Percentiles rank a stretch among this genome's conserved stretches.
Evolutionary conservation across 2,797 vertebrate genomes (phyloP).

Genomic region (Denticeps clupeoides): DNA sequence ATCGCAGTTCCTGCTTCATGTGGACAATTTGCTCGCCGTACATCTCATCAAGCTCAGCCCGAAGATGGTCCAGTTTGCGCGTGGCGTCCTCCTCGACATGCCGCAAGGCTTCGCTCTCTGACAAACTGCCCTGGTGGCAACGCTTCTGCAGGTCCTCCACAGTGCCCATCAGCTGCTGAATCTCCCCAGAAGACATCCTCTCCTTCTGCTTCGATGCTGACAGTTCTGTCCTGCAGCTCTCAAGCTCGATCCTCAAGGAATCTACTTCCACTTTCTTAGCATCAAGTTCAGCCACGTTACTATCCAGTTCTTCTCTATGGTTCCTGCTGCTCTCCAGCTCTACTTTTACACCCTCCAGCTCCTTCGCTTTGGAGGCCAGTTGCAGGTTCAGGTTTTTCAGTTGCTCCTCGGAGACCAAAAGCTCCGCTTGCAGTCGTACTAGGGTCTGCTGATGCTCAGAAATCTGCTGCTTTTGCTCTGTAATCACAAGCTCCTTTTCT

Average conservation of each 20-base stretch:
- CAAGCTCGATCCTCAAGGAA: constrained; percentile 35
- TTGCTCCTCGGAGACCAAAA: constrained; percentile 54
- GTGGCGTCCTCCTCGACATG: constrained; percentile 67
- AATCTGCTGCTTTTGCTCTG: constrained; percentile 63
- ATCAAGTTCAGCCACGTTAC: constrained; percentile 29
- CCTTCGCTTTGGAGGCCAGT: constrained; percentile 58
- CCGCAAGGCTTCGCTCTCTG: constrained; percentile 65
- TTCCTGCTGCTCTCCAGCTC: constrained; percentile 31
- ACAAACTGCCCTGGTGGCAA: constrained; percentile 65
- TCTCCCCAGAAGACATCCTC: constrained; percentile 77
- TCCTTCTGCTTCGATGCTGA: constrained; percentile 72
- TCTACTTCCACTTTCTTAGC: background rate
- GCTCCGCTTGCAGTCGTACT: constrained; percentile 56
- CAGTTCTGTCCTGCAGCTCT: constrained; percentile 64
- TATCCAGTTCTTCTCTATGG: constrained; percentile 33
- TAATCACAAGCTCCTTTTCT: constrained; percentile 67
- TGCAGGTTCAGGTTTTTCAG: constrained; percentile 58
- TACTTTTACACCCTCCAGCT: constrained; percentile 43
- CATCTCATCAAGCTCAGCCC: constrained; percentile 87
- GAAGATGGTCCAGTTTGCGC: constrained; percentile 69
- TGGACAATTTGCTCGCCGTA: constrained; percentile 90
- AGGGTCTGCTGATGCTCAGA: constrained; percentile 63
- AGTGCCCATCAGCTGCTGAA: constrained; percentile 86
- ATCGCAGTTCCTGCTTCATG: constrained; percentile 85
- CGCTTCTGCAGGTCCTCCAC: constrained; percentile 88